Percentiles rank a stretch among this genome's conserved stretches.
Evolutionary conservation across 2,113 vertebrate genomes (phyloP).

Genomic region (Zingel zingel): DNA sequence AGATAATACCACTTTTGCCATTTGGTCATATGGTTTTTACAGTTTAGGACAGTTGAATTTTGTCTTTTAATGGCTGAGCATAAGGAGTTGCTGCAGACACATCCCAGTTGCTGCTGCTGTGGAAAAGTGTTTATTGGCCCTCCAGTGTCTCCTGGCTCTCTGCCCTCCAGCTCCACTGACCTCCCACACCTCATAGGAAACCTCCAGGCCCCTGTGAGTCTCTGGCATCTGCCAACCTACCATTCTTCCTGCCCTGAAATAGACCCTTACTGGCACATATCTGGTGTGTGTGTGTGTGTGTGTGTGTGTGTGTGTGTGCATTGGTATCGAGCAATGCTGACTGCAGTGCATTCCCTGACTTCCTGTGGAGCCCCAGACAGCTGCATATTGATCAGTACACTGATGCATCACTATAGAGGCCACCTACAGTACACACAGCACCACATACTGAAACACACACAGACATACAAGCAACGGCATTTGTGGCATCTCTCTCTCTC

Average conservation of each 20-base stretch:
- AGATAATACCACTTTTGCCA: neutral
- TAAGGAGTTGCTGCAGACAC: neutral
- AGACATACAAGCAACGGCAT: slow-evolving; percentile 10
- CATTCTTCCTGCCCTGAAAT: slow-evolving; percentile 64
- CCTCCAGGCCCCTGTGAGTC: slow-evolving; percentile 34
- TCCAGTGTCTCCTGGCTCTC: slow-evolving; percentile 21
- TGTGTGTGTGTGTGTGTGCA: slow-evolving; percentile 25
- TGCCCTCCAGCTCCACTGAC: slow-evolving; percentile 23
- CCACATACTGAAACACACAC: slow-evolving; percentile 28
- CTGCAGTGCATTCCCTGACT: slow-evolving; percentile 69
- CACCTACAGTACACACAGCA: slow-evolving; percentile 6
- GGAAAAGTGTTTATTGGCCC: neutral
- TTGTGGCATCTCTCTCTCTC: neutral
- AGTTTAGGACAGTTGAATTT: neutral
- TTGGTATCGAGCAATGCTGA: slow-evolving; percentile 64
- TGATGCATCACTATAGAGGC: slow-evolving; percentile 66
- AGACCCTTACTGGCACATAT: slow-evolving; percentile 52
- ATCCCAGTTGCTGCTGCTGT: neutral
- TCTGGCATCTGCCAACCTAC: slow-evolving; percentile 69
- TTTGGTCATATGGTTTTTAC: neutral
- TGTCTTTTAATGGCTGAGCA: neutral
- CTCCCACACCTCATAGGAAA: slow-evolving; percentile 55
- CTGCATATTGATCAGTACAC: slow-evolving; percentile 69
- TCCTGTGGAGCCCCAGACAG: slow-evolving; percentile 70
- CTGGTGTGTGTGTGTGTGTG: slow-evolving; percentile 14